Base-by-base conservation (phyloP, 1,140 invertebrate genomes). In the Hestina assimilis region DNA sequence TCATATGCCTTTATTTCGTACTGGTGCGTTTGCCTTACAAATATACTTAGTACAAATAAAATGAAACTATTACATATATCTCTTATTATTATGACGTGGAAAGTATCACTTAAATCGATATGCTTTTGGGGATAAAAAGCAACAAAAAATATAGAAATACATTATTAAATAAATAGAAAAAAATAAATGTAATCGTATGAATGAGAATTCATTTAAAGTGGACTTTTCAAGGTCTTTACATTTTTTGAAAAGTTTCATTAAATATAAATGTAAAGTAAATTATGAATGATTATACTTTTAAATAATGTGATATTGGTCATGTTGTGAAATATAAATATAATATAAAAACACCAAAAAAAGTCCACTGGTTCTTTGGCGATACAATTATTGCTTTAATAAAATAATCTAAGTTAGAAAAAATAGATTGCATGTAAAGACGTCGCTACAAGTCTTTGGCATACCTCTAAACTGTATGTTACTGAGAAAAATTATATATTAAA, bases 1-100 rank as follows among this genome's bases (percentile, higher is more conserved):
- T 87, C 81, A 82, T 86, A 82, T 87, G 79, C 81, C 74, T 87
- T 87, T 87, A 87, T 87, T 87, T 87, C 81, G 75, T 87, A 87
- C 77, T 84, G 83, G 83, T 87, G 83, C 82, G 77, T 80, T 83
- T 78, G 65, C 69, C 82, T 85, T 87, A 87, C 70, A 83, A 79
- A 78, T 83, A 79, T 72, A 77, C 77, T 83, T 83, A 87, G 62
- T 75, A 83, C 70, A 82, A 85, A 83, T 81, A 79, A 83, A 83
- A 82, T 72, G 72, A 79, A 77, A 71, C 60, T 65, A 70, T 64
- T 63, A 68, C 57, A 66, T 66, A 55, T 55, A 63, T 72, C 64
- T 70, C 54, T 66, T 81, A 82, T 71, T 47, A 61, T 69, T 69
- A 81, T 68, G 70, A 78, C 66, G 66, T 74, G 66, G 63, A 24